Evolutionary conservation across 2,888 invertebrate genomes (phyloP).

Genomic region (Phrixothrix hirtus): DNA sequence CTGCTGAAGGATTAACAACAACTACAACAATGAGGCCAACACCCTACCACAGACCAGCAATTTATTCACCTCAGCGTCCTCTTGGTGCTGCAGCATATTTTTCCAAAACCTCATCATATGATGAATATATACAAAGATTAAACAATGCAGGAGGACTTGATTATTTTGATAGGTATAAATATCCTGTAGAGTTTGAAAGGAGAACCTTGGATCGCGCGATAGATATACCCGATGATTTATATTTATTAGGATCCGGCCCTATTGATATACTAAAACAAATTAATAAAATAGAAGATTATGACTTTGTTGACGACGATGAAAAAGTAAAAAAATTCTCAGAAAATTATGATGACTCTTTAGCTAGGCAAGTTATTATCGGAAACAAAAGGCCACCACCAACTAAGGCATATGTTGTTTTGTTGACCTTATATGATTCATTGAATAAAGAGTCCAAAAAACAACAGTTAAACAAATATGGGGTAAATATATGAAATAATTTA

Average conservation of each 20-base stretch:
- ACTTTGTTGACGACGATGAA: slow-evolving; percentile 41
- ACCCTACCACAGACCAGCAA: slow-evolving; percentile 56
- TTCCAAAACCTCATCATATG: slow-evolving; percentile 16
- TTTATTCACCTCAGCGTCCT: slow-evolving; percentile 60
- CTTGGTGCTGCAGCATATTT: slow-evolving; percentile 47
- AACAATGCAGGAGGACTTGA: slow-evolving; percentile 33
- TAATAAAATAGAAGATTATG: slow-evolving; percentile 42
- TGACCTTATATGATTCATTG: slow-evolving; percentile 65
- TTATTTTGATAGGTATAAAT: slow-evolving; percentile 36
- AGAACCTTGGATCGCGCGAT: not conserved
- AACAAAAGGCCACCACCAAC: slow-evolving; percentile 62
- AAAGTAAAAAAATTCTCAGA: slow-evolving; percentile 45
- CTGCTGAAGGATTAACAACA: slow-evolving; percentile 40
- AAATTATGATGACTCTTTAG: slow-evolving; percentile 47
- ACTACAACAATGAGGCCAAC: slow-evolving; percentile 49
- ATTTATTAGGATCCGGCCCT: slow-evolving; percentile 48
- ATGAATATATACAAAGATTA: slow-evolving; percentile 39
- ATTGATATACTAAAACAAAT: slow-evolving; percentile 50
- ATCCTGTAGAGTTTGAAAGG: slow-evolving; percentile 9
- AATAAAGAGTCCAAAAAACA: slow-evolving; percentile 69
- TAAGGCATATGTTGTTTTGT: slow-evolving; percentile 62
- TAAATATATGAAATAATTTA: slow-evolving; percentile 49
- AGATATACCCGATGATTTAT: slow-evolving; percentile 38
- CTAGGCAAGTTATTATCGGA: slow-evolving; percentile 49
- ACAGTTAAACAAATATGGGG: slow-evolving; percentile 64